Evolutionary conservation across 64 coral and sea anemone species (phyloP).

Genomic region (Anthopleura sola): DNA sequence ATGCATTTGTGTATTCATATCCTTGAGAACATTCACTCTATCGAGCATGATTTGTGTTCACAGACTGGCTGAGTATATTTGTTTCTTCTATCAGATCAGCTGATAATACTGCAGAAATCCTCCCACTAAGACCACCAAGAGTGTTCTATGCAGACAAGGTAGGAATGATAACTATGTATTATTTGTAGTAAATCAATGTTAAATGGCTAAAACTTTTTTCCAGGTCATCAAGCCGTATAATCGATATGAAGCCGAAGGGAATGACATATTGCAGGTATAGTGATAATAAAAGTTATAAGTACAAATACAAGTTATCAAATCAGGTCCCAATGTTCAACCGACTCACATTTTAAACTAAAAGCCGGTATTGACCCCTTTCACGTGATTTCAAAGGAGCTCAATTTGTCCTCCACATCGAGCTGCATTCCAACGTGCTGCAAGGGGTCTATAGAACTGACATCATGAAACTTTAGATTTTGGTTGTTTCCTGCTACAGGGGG

Average conservation of each 20-base stretch:
- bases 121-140: conserved; percentile 64
- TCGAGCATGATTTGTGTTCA: too few relatives aligned
- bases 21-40: too few relatives aligned
- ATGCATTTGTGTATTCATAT: too few relatives aligned
- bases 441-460: too few relatives aligned
- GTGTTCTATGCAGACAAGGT: conserved; percentile 95
- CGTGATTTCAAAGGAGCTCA: too few relatives aligned
- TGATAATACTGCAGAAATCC: conserved; percentile 54
- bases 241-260: conserved; percentile 74
- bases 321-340: too few relatives aligned
- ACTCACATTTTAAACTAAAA: too few relatives aligned
- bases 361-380: too few relatives aligned
- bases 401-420: too few relatives aligned
- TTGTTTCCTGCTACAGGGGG: conserved; percentile 27
- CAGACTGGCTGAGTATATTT: background rate
- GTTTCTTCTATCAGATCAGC: conserved; percentile 47
- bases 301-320: too few relatives aligned
- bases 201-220: background rate
- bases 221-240: conserved; percentile 95
- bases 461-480: background rate
- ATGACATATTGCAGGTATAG: conserved; percentile 64
- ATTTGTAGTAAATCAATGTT: background rate
- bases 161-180: background rate
- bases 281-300: too few relatives aligned
- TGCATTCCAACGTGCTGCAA: too few relatives aligned